phyloP scores from a whole-genome alignment of 92 coral and sea anemone species.

The Ricordea florida region DNA sequence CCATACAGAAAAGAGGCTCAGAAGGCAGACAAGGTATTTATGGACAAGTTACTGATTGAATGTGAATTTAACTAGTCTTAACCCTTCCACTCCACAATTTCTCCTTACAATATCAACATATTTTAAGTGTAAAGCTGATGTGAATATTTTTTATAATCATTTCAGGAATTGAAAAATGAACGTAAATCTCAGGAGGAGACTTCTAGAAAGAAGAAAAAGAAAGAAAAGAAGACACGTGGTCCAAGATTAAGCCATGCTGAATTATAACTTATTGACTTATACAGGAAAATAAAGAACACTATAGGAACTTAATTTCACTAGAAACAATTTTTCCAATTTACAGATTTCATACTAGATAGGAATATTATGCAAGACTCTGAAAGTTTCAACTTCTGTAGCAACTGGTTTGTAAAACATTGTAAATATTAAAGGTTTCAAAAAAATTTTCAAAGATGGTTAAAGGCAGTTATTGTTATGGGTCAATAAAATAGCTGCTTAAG shows the following conservation, averaged over 20 bases:
- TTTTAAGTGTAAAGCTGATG: too few species aligned
- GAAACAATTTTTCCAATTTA: neutral
- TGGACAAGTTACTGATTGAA: too few species aligned
- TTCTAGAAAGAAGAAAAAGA: conserved; percentile 58
- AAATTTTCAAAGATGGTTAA: too few species aligned
- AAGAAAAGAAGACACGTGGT: conserved; percentile 83
- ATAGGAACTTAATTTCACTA: neutral
- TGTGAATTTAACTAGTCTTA: too few species aligned
- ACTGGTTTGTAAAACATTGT: neutral
- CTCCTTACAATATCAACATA: too few species aligned
- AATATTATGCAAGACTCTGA: neutral
- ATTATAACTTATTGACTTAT: conserved; percentile 33
- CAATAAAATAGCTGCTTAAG: too few species aligned
- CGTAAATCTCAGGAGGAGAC: conserved; percentile 9
- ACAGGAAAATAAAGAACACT: neutral
- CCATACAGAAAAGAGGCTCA: conserved; percentile 75
- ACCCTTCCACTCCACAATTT: too few species aligned
- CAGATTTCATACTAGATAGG: too few species aligned
- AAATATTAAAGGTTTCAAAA: neutral
- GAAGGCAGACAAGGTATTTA: conserved; percentile 37
- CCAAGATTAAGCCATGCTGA: conserved; percentile 92
- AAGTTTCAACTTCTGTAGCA: neutral
- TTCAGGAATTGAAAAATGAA: conserved; percentile 8
- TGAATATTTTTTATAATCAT: neutral
- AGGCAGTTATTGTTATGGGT: too few species aligned